Evolutionary conservation across 2,797 vertebrate genomes (phyloP).

Genomic region (Halcyon chelicuti): DNA sequence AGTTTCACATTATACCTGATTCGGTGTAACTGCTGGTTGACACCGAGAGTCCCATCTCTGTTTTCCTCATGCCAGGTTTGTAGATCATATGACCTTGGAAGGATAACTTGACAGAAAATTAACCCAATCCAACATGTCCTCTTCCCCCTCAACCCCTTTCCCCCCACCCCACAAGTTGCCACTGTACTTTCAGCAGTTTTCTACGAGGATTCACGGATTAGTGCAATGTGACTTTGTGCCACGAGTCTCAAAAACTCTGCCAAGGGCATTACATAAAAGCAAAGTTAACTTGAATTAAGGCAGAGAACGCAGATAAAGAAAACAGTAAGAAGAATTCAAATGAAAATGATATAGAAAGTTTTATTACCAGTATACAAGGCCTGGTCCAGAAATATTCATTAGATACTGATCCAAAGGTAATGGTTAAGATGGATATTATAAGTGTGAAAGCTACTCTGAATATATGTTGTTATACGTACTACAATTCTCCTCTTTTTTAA

Average conservation of each 20-base stretch:
- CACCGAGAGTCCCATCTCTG: not conserved
- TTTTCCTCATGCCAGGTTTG: not conserved
- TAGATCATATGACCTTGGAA: not conserved
- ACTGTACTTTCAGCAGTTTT: not conserved
- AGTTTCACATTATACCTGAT: not conserved
- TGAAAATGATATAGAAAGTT: not conserved
- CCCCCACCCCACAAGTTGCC: not conserved
- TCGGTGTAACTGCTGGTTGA: not conserved
- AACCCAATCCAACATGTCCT: not conserved
- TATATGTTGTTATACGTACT: not conserved
- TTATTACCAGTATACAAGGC: not conserved
- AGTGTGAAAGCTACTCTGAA: not conserved
- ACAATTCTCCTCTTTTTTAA: not conserved
- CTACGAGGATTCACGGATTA: not conserved
- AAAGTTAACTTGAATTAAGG: constrained; percentile 31
- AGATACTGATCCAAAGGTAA: not conserved
- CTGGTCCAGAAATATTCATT: constrained; percentile 16
- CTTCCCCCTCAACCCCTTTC: accelerated
- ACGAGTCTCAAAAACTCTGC: constrained; percentile 5
- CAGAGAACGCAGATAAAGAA: constrained; percentile 22
- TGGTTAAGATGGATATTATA: not conserved
- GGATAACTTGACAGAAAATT: not conserved
- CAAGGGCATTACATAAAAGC: constrained; percentile 30
- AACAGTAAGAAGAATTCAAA: constrained; percentile 22
- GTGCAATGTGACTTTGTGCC: not conserved